Evolutionary conservation across 2,888 invertebrate species (phyloP).

Genomic region (Cephus runcator): DNA sequence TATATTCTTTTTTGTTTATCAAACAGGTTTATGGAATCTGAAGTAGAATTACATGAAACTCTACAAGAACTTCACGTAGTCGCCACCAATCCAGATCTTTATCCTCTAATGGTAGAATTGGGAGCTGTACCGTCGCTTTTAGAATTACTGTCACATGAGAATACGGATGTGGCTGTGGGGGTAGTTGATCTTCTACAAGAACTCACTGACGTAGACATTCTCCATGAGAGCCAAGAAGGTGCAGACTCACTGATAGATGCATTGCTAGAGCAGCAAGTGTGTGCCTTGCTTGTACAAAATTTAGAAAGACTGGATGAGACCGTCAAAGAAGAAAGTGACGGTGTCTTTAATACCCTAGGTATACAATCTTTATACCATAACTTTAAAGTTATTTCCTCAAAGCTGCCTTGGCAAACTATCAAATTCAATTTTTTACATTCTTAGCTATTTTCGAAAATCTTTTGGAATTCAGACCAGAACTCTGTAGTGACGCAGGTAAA

Average conservation of each 20-base stretch:
- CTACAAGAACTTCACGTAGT: conserved; percentile 91
- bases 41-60: conserved; percentile 90
- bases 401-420: too few species aligned
- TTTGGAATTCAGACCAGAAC: conserved; percentile 87
- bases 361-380: conserved; percentile 24
- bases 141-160: conserved; percentile 94
- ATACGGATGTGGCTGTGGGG: conserved; percentile 90
- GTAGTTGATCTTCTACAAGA: conserved; percentile 82
- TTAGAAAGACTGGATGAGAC: conserved; percentile 92
- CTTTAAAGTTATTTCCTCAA: too few species aligned
- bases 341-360: conserved; percentile 94
- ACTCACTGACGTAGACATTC: conserved; percentile 94
- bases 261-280: conserved; percentile 88
- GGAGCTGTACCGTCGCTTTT: conserved; percentile 91
- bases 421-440: conserved; percentile 33
- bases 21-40: conserved; percentile 92
- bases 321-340: conserved; percentile 94
- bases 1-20: conserved; percentile 2
- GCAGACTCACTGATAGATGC: conserved; percentile 89
- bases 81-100: conserved; percentile 95
- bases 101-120: conserved; percentile 89
- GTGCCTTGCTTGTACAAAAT: conserved; percentile 92
- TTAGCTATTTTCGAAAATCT: conserved; percentile 94
- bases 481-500: conserved; percentile 86
- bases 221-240: conserved; percentile 94